Conservation (phyloP, 2,113 vertebrate species). For the Caloenas nicobarica region DNA sequence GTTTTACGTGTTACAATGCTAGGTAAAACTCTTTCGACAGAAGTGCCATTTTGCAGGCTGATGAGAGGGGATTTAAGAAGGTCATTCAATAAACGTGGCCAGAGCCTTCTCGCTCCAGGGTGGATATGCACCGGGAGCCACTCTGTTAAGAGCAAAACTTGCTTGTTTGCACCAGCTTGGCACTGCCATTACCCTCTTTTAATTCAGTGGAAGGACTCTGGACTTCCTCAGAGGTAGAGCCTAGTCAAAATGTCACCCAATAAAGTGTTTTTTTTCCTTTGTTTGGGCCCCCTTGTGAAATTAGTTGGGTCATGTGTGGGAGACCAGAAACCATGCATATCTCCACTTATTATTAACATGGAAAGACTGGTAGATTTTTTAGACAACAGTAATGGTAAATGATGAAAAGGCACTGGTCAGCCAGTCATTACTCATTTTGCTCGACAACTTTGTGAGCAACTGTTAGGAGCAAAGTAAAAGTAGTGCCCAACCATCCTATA, state of each 20-base stretch:
- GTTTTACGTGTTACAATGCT: neutral
- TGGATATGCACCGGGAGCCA: neutral
- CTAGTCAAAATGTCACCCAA: neutral
- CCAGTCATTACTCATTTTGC: neutral
- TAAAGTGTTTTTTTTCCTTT: neutral
- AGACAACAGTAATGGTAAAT: neutral
- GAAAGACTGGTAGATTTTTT: neutral
- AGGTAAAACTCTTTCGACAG: slow-evolving; percentile 40
- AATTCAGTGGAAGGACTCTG: neutral
- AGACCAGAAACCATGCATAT: neutral
- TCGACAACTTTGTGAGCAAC: neutral
- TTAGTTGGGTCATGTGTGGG: neutral
- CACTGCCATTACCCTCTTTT: neutral
- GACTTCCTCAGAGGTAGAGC: neutral
- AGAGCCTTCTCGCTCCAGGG: neutral
- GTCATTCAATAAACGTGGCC: neutral
- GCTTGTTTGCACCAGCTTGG: neutral
- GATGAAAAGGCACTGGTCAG: neutral
- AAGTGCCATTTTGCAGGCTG: slow-evolving; percentile 37
- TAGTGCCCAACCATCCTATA: neutral
- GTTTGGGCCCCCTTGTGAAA: neutral
- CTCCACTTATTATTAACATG: neutral
- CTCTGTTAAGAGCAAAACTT: neutral
- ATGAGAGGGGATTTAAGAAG: slow-evolving; percentile 45
- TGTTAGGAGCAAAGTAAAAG: neutral